A percentile compares a stretch with the other conserved stretches of the same genome.
These are phyloP conservation scores for Coelopa frigida DNA, from an alignment of 1,140 invertebrate species.

Conservation along the genomic window DNA sequence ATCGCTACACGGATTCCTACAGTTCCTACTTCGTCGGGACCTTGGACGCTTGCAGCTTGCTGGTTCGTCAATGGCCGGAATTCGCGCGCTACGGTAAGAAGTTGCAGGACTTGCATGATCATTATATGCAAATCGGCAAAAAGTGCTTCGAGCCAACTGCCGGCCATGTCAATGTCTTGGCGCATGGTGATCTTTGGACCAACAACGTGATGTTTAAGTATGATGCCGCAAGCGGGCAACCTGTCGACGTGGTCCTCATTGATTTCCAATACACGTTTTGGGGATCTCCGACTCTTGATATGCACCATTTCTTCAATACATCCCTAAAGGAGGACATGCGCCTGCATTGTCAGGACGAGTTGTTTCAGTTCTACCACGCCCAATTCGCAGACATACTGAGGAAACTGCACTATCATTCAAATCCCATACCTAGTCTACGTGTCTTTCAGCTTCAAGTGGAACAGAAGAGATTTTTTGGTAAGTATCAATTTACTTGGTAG, in stretches of 20 bases:
- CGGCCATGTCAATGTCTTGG: constrained; percentile 53
- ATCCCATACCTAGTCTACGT: constrained; percentile 29
- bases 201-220: constrained; percentile 62
- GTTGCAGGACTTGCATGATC: constrained; percentile 20
- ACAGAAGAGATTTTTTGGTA: constrained; percentile 36
- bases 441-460: constrained; percentile 28
- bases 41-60: constrained; percentile 22
- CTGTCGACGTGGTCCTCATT: constrained; percentile 46
- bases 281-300: constrained; percentile 38
- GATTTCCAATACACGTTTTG: constrained; percentile 41
- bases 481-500: constrained; percentile 3
- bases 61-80: constrained; percentile 24
- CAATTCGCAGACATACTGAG: constrained; percentile 23
- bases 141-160: constrained; percentile 32
- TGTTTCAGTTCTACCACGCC: constrained; percentile 29
- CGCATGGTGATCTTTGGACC: constrained; percentile 60
- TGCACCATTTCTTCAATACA: constrained; percentile 40
- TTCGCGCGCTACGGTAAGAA: constrained; percentile 29
- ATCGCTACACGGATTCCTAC: constrained; percentile 34
- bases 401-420: constrained; percentile 23
- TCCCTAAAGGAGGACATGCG: constrained; percentile 32
- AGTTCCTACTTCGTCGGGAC: constrained; percentile 26
- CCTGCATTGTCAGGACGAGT: constrained; percentile 26
- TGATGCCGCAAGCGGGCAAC: constrained; percentile 41
- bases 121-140: constrained; percentile 37